Conservation (phyloP, 1,140 invertebrate species). For the Doryteuthis pealeii region DNA sequence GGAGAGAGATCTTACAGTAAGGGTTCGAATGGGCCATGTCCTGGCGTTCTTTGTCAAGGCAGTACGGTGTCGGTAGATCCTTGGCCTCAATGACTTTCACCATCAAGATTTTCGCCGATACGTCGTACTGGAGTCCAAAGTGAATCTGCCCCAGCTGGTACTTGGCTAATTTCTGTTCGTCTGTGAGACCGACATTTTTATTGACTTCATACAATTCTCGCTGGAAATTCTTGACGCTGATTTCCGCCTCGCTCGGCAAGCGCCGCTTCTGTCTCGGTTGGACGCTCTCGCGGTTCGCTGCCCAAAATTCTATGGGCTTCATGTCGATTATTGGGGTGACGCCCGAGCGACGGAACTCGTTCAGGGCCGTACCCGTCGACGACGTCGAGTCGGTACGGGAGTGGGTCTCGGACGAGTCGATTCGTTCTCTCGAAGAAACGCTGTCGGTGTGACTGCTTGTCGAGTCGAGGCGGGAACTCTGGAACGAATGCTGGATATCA, state of each 20-base stretch:
- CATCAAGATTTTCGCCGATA: constrained; percentile 50
- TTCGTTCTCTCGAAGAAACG: constrained; percentile 33
- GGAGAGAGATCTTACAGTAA: constrained; percentile 56
- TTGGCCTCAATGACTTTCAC: constrained; percentile 60
- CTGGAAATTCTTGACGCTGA: constrained; percentile 56
- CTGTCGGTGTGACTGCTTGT: constrained; percentile 45
- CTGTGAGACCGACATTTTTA: constrained; percentile 43
- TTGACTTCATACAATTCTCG: constrained; percentile 54
- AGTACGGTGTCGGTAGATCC: constrained; percentile 57
- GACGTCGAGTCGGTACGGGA: constrained; percentile 48
- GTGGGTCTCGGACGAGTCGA: constrained; percentile 42
- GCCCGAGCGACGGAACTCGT: constrained; percentile 39
- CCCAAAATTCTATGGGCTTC: constrained; percentile 62
- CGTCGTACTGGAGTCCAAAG: constrained; percentile 59
- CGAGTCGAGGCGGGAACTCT: constrained; percentile 42
- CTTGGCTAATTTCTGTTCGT: constrained; percentile 54
- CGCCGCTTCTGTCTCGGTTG: constrained; percentile 50
- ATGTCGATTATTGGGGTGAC: constrained; percentile 60
- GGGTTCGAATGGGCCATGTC: constrained; percentile 61
- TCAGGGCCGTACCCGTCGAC: constrained; percentile 33
- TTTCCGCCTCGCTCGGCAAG: constrained; percentile 55
- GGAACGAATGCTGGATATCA: constrained; percentile 44
- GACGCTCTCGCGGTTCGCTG: constrained; percentile 57
- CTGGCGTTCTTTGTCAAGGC: constrained; percentile 55
- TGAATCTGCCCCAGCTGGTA: constrained; percentile 59